phyloP scores from a whole-genome alignment of 2,888 invertebrate species.

The Corythucha ciliata region DNA sequence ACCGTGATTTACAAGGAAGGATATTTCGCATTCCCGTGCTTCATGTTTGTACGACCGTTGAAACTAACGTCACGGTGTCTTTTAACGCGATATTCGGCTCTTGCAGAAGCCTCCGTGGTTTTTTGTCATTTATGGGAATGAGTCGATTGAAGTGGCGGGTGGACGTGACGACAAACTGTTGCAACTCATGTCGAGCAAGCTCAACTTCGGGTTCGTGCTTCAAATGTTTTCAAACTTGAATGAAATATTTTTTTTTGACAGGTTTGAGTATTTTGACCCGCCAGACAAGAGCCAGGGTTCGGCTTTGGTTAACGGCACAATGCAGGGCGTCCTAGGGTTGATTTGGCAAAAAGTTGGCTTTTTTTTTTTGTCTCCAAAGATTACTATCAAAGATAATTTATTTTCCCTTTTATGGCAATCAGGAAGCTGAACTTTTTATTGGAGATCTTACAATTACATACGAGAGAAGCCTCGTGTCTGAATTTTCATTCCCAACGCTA shows the following conservation, averaged over 20 bases:
- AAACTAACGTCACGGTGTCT: too few relatives aligned
- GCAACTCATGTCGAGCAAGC: conserved; percentile 51
- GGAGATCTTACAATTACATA: conserved; percentile 66
- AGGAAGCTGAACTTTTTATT: conserved; percentile 63
- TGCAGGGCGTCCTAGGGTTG: conserved; percentile 62
- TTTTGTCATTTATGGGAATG: conserved; percentile 54
- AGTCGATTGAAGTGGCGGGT: conserved; percentile 50
- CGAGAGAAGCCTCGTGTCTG: conserved; percentile 60
- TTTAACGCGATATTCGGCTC: too few relatives aligned
- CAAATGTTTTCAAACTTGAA: not conserved
- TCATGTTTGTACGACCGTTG: conserved; percentile 48
- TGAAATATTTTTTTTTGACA: conserved; percentile 37
- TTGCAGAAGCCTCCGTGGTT: conserved; percentile 62
- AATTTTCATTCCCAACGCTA: conserved; percentile 65
- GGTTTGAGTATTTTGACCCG: conserved; percentile 61
- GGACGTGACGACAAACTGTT: conserved; percentile 64
- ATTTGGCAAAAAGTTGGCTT: conserved; percentile 49
- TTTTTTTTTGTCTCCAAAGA: not conserved
- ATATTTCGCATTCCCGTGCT: conserved; percentile 60
- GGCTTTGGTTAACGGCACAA: conserved; percentile 52
- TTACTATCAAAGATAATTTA: not conserved
- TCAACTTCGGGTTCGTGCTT: conserved; percentile 52
- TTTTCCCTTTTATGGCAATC: not conserved
- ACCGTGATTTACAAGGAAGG: conserved; percentile 55
- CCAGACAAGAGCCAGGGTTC: conserved; percentile 64